Evolutionary conservation across 2,797 vertebrate genomes (phyloP), one percentile per base, ranked within the genome.

Genomic region (Pipistrellus nathusii): DNA sequence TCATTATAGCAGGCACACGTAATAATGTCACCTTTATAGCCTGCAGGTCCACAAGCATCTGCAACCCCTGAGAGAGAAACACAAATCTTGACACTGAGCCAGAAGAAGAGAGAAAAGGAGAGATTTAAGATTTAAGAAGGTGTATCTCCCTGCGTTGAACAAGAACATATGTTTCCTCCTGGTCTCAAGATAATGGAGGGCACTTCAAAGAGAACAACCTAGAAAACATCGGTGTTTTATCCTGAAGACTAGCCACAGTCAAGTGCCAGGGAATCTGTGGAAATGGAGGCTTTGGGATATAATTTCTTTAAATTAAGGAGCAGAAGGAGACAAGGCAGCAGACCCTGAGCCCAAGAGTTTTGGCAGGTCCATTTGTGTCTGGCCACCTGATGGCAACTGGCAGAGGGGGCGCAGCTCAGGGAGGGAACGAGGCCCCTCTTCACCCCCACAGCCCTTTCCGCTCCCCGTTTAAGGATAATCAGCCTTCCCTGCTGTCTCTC

Each of bases 281-380:
- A 71, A 30, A 71, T 0, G 1, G 32, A 77, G 44, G 35, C 25
- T 44, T 55, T 11, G n/a, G 27, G 62, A 32, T 32, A 41, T 2
- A 10, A 1, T 18, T 25, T 59, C 66, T 41, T 72, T 4, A 38
- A 48, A 35, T 77, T 76, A 71, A 76, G 15, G 10, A 68, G 64
- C 23, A 64, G 59, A 14, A 86, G 44, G 41, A 53, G 55, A 64
- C 48, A 23, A 48, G 5, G 32, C 46, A 25, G 32, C 0, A 0
- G 25, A 25, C 41, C 41, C 55, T 14, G 18, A 66, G 35, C 35
- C 35, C 95, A 57, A 2, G n/a, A 62, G 69, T 25, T 44, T 21
- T 13, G 21, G 71, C 27, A 35, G 0, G 1, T 27, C 25, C 1
- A 0, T 27, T 21, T 30, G 6, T 0, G 0, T 32, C 64, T 7